A percentile compares a stretch with the other conserved stretches of the same genome.
Evolutionary conservation across 2,113 vertebrate genomes (phyloP).

Genomic region (Echinops telfairi): DNA sequence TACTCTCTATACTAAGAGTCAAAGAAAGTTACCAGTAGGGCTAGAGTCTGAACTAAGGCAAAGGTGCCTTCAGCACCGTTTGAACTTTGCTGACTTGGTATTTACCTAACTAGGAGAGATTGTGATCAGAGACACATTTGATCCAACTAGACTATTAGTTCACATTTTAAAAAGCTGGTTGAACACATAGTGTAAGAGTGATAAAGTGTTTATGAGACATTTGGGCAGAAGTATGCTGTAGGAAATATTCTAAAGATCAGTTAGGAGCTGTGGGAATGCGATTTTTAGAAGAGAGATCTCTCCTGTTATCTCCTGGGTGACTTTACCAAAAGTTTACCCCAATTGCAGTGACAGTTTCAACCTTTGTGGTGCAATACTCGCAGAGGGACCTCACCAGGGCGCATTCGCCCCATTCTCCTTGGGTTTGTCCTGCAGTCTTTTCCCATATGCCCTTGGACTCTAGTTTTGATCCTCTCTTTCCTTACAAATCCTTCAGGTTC

Average conservation of each 20-base stretch:
- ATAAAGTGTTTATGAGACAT: background rate
- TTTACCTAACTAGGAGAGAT: constrained; percentile 2
- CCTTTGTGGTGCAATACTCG: background rate
- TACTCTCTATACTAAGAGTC: background rate
- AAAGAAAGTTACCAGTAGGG: background rate
- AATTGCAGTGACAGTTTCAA: background rate
- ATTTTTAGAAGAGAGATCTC: background rate
- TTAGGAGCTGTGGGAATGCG: background rate
- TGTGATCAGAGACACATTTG: background rate
- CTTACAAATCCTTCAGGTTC: background rate
- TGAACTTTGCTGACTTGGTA: constrained; percentile 6
- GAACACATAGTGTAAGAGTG: background rate
- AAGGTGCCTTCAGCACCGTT: background rate
- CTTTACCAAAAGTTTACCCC: background rate
- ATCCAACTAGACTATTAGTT: background rate
- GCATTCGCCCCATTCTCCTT: background rate
- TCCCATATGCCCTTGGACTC: background rate
- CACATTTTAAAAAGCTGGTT: background rate
- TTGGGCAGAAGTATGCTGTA: background rate
- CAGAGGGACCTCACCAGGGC: background rate
- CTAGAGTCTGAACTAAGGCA: background rate
- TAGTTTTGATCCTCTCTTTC: background rate
- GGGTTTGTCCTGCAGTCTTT: background rate
- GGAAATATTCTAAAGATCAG: background rate
- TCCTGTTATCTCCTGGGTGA: background rate